Base-by-base conservation (phyloP, 92 coral and sea anemone species). In the Scolanthus callimorphus region DNA sequence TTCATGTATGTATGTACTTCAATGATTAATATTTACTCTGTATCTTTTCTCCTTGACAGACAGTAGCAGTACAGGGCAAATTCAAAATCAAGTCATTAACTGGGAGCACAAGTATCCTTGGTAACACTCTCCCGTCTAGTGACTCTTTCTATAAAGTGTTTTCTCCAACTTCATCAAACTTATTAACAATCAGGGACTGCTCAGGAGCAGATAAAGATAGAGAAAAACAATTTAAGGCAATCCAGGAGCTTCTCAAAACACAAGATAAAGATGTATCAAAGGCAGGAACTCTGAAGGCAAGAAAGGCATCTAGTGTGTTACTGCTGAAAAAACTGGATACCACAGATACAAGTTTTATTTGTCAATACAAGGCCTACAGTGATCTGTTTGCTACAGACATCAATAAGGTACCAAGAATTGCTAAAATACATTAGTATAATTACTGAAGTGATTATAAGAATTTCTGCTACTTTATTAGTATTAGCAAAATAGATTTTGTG, bases 161-260 rank as follows among this genome's bases (percentile, higher is more conserved):
- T 57, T 81, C 82, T 3, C 78, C 82, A 22, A 68, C 48, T 31
- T 59, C 67, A 15, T 74, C 82, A 47, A 81, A 82, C 22, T 60
- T 74, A 15, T 20, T 75, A 23, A 55, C 81, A 20, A 10, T 81
- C 6, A 48, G 53, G n/a, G 88, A 81, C 21, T 59, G 70, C 29
- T 38, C 44, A 44, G 57, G 39, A 4, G n/a, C 6, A n/a, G 65
- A 25, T 20, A 25, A 51, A 20, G 29, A 11, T 0, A 3, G 26
- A 2, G 3, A 17, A 12, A 19, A 20, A 4, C 50, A 11, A 10
- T 17, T 26, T 19, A 34, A 52, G n/a, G 15, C 28, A 30, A 49
- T 74, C 13, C 58, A 61, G 55, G 39, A 29, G 4, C 31, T 49
- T 4, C 31, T 61, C 1, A 27, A 38, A 19, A 22, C 57, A 51